A percentile compares a stretch with the other conserved stretches of the same genome.
Evolutionary conservation across 2,797 vertebrate genomes (phyloP).

Genomic region (Muraenolepis orangiensis): DNA sequence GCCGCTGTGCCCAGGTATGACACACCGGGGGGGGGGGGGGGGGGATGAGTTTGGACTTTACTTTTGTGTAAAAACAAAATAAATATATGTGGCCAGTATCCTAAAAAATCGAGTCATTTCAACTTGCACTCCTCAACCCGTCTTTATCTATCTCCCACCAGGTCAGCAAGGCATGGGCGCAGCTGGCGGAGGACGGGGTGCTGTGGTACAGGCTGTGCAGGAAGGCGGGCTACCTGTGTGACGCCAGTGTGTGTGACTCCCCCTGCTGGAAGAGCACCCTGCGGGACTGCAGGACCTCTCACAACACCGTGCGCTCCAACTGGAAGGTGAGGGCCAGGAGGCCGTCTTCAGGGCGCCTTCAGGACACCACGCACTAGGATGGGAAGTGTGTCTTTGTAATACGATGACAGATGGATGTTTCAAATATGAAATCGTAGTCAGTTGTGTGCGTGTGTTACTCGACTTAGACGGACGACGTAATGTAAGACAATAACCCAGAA

Average conservation of each 20-base stretch:
- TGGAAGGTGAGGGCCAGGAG: constrained; percentile 87
- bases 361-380: not conserved
- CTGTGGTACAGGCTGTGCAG: constrained; percentile 88
- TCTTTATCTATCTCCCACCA: constrained; percentile 60
- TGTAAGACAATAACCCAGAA: not conserved
- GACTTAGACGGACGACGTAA: not conserved
- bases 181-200: constrained; percentile 88
- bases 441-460: not conserved
- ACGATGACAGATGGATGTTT: not conserved
- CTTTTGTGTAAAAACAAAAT: too few relatives aligned
- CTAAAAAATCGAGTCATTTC: not conserved
- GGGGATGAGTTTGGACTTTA: too few relatives aligned
- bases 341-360: not conserved
- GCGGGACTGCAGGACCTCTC: constrained; percentile 80
- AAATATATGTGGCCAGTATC: too few relatives aligned
- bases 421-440: too few relatives aligned
- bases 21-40: too few relatives aligned
- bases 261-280: constrained; percentile 90
- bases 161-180: constrained; percentile 91
- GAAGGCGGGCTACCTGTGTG: constrained; percentile 79
- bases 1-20: constrained; percentile 92
- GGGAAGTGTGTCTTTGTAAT: not conserved
- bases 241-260: constrained; percentile 78
- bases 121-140: not conserved
- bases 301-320: constrained; percentile 81